Evolutionary conservation across 2,797 vertebrate species (phyloP).

Genomic region (Scleropages formosus): DNA sequence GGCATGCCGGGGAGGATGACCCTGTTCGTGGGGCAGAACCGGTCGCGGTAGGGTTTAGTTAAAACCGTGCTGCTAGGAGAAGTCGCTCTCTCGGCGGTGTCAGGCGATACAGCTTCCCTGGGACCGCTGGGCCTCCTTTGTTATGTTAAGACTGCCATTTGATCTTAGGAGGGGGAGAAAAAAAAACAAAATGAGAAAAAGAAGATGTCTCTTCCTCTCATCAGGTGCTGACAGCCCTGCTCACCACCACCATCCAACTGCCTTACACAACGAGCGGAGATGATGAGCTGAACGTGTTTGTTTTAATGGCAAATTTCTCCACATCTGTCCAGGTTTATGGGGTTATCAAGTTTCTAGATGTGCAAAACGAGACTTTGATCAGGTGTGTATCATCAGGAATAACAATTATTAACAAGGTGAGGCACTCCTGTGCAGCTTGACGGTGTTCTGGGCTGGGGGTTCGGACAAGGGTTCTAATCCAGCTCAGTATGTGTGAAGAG

Average conservation of each 20-base stretch:
- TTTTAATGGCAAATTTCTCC: too few relatives aligned
- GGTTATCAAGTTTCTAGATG: too few relatives aligned
- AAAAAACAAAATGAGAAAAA: constrained; percentile 62
- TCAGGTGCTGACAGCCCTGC: constrained; percentile 64
- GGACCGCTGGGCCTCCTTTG: constrained; percentile 69
- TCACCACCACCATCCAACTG: neutral
- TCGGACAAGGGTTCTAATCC: too few relatives aligned
- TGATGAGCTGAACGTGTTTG: too few relatives aligned
- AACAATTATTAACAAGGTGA: too few relatives aligned
- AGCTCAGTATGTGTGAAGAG: too few relatives aligned
- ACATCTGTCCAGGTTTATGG: too few relatives aligned
- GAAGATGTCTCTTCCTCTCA: constrained; percentile 73
- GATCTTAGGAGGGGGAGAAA: constrained; percentile 54
- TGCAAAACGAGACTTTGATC: too few relatives aligned
- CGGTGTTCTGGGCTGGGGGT: too few relatives aligned
- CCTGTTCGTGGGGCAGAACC: neutral
- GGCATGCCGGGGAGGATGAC: neutral
- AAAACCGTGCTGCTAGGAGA: neutral
- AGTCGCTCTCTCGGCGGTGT: constrained; percentile 31
- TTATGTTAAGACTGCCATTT: constrained; percentile 76
- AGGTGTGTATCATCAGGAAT: too few relatives aligned
- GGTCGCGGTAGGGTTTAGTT: neutral
- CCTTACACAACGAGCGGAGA: neutral
- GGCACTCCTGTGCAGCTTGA: too few relatives aligned
- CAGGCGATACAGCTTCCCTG: constrained; percentile 51